phyloP scores from a whole-genome alignment of 2,113 vertebrate genomes.

The Camelus dromedarius region DNA sequence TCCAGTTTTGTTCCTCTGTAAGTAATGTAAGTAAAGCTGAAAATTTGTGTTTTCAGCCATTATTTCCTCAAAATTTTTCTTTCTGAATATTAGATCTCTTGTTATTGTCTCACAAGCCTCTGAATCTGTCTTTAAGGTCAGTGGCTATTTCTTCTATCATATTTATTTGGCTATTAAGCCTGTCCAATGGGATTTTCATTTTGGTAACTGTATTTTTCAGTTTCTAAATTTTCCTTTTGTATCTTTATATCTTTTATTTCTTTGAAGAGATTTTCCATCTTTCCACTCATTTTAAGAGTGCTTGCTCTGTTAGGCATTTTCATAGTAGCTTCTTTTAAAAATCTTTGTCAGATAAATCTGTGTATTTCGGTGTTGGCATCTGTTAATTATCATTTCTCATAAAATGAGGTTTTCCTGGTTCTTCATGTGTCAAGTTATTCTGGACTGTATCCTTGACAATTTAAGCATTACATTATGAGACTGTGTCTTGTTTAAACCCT shows the following conservation, averaged over 20 bases:
- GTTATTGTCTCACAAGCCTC: not conserved
- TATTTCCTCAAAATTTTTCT: not conserved
- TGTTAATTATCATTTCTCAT: conserved; percentile 9
- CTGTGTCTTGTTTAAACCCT: not conserved
- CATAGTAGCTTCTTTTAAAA: conserved; percentile 31
- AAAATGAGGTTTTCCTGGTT: conserved; percentile 40
- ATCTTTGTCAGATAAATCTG: conserved; percentile 52
- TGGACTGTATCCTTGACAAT: conserved; percentile 12
- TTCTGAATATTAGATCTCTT: not conserved
- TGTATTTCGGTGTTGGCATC: not conserved
- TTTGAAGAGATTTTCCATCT: not conserved
- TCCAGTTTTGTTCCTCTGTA: not conserved
- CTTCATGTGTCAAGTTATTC: conserved; percentile 54
- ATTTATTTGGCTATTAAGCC: not conserved
- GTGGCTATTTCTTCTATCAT: not conserved
- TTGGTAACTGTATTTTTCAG: conserved; percentile 11
- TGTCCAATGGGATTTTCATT: not conserved
- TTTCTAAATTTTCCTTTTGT: conserved; percentile 40
- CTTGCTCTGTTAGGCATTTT: conserved; percentile 43
- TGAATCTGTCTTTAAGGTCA: not conserved
- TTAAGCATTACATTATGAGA: conserved; percentile 20
- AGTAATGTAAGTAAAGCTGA: conserved; percentile 6
- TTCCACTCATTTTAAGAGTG: not conserved
- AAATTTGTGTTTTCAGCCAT: conserved; percentile 35
- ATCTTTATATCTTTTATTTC: conserved; percentile 23